These are phyloP conservation scores for Eurosta solidaginis DNA, from an alignment of 1,140 invertebrate genomes.

Conservation along the genomic window DNA sequence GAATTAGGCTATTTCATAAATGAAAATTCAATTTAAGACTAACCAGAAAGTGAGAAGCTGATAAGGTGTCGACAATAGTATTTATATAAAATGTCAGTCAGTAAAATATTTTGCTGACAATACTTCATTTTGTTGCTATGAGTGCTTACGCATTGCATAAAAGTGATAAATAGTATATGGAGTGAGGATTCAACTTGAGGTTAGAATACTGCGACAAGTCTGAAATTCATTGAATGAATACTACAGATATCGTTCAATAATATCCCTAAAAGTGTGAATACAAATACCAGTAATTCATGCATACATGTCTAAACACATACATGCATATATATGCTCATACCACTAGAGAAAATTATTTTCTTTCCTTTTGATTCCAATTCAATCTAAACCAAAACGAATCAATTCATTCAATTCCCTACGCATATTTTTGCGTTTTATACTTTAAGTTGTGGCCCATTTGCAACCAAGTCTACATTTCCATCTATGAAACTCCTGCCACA, in stretches of 20 bases:
- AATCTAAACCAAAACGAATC: slow-evolving; percentile 6
- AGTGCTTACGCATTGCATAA: background rate
- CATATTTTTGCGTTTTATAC: background rate
- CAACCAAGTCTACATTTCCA: background rate
- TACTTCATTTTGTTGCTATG: slow-evolving; percentile 2
- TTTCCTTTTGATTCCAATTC: slow-evolving; percentile 23
- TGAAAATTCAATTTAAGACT: background rate
- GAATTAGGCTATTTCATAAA: background rate
- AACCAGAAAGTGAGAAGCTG: background rate
- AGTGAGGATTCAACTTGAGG: background rate
- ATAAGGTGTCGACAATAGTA: background rate
- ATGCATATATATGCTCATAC: background rate
- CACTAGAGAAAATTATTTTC: background rate
- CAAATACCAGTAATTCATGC: no score
- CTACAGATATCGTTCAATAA: background rate
- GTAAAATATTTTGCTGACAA: background rate
- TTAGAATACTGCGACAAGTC: background rate
- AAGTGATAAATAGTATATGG: background rate
- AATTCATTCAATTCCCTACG: slow-evolving; percentile 6
- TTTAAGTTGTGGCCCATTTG: background rate
- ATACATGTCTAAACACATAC: no score
- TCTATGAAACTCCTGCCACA: background rate
- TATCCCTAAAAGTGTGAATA: no score
- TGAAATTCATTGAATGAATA: background rate
- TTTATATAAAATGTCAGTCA: slow-evolving; percentile 6